Percentiles rank a stretch among this genome's conserved stretches.
Evolutionary conservation across 2,113 vertebrate species (phyloP).

Genomic region (Heptranchias perlo): DNA sequence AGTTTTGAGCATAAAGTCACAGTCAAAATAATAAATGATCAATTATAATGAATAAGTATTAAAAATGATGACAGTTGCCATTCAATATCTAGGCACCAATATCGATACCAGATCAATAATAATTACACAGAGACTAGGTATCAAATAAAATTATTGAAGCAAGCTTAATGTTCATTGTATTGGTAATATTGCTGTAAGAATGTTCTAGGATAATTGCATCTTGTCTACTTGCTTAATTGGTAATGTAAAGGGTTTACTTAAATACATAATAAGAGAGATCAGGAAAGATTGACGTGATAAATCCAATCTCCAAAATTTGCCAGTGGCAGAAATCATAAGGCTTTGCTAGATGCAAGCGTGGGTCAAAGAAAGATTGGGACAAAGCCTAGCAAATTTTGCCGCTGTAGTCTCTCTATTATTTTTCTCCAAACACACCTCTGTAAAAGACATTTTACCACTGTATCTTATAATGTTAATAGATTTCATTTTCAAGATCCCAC

Average conservation of each 20-base stretch:
- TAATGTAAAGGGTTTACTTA: background rate
- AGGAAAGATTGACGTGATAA: no score
- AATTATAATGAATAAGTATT: background rate
- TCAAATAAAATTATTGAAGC: background rate
- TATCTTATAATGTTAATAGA: no score
- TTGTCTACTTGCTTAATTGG: background rate
- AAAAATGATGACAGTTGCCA: background rate
- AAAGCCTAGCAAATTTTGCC: no score
- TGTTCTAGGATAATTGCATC: background rate
- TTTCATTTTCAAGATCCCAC: no score
- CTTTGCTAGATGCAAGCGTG: no score
- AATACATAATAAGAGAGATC: no score
- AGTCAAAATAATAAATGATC: background rate
- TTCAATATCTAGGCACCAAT: background rate
- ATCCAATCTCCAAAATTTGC: no score
- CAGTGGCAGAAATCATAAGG: no score
- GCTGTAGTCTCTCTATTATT: no score
- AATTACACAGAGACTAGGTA: background rate
- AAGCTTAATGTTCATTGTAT: background rate
- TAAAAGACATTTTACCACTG: no score
- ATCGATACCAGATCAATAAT: background rate
- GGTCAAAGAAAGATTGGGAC: no score
- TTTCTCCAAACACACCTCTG: no score
- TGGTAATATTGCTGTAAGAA: background rate
- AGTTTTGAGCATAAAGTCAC: constrained; percentile 3